Base-by-base conservation (phyloP, 1,140 invertebrate species). In the Sycobia sp. region DNA sequence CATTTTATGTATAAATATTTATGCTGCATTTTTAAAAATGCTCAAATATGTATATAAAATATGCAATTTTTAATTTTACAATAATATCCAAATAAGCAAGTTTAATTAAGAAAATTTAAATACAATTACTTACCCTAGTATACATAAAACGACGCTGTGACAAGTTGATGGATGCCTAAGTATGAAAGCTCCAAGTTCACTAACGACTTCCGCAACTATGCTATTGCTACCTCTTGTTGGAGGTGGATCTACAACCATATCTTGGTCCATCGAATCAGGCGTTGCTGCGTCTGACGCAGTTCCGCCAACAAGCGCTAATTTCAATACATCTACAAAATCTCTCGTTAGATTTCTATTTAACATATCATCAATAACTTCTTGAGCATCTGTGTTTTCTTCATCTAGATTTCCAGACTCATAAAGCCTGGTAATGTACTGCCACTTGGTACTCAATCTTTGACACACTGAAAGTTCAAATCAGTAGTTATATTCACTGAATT, bases 321-420 rank as follows among this genome's bases (percentile, higher is more conserved):
- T 91, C 0, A 96, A 74, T 1, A 95, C 86, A 66, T 94, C 92
- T 7, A 96, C 76, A 73, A 95, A 93, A 77, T 96, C 94, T 63
- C 92, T 84, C 0, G 92, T 94, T n/a, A 95, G 76, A 58, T 91
- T 90, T 44, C 93, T 83, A 57, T 93, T 92, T 4, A 96, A 81
- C 82, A 95, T 93, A 73, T 96, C 94, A 71, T 95, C 91, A 0
- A 96, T 80, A 1, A 96, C 88, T 80, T 96, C 94, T 76, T 92
- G 91, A 13, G 90, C 88, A 71, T 95, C 91, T 13, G 87, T 88
- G 47, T 90, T 88, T 66, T 93, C 90, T 59, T 94, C 91, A 70
- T 92, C 90, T 0, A 89, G 80, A 29, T 77, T 76, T n/a, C 89
- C 87, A 29, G 88, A 86, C 76, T 93, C 91, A 70, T 90, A 90